Percentiles rank a stretch among this genome's conserved stretches.
These are phyloP conservation scores for Acanthornis magna DNA, from an alignment of 2,797 vertebrate genomes.

Conservation along the genomic window DNA sequence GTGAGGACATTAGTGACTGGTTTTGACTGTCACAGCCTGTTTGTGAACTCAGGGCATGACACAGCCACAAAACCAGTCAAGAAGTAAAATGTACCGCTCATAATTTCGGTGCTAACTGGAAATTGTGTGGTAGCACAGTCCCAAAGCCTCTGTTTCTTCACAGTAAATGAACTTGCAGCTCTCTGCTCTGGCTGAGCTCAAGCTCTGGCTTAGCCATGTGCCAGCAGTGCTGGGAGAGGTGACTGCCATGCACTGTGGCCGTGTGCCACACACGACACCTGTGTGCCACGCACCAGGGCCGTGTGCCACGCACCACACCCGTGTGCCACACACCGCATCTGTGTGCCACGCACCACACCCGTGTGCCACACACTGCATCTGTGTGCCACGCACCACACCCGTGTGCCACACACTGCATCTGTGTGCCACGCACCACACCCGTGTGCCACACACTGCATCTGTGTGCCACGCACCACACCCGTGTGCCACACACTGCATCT, in stretches of 20 bases:
- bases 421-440: too few relatives aligned
- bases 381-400: too few relatives aligned
- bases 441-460: too few relatives aligned
- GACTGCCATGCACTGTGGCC: not conserved
- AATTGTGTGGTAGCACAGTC: not conserved
- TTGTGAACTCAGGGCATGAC: not conserved
- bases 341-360: too few relatives aligned
- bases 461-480: too few relatives aligned
- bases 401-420: too few relatives aligned
- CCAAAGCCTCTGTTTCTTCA: not conserved
- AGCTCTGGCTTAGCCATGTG: not conserved
- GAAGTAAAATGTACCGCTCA: accelerated
- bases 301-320: too few relatives aligned
- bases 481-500: too few relatives aligned
- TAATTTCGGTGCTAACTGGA: not conserved
- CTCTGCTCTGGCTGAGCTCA: not conserved
- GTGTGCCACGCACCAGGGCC: too few relatives aligned
- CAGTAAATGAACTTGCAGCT: not conserved
- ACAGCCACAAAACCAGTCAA: not conserved
- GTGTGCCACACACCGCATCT: too few relatives aligned
- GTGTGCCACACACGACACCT: too few relatives aligned
- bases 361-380: too few relatives aligned
- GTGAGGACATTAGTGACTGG: not conserved
- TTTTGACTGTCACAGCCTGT: not conserved
- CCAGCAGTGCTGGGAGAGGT: accelerated